phyloP scores from a whole-genome alignment of 2,797 vertebrate species.

The Leptatherina wallacei region DNA sequence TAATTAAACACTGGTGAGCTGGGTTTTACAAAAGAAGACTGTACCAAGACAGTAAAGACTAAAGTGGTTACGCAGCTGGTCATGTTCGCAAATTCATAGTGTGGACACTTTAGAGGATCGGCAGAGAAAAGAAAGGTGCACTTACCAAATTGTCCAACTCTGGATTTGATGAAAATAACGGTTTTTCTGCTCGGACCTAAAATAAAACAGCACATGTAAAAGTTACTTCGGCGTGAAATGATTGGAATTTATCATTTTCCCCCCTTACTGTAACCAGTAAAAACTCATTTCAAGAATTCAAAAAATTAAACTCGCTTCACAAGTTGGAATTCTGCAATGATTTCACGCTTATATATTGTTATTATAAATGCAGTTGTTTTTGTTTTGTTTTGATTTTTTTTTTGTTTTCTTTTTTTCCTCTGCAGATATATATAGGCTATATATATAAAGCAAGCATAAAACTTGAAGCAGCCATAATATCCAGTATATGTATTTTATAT shows the following conservation, averaged over 20 bases:
- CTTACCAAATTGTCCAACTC: constrained; percentile 99
- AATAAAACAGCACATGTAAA: constrained; percentile 73
- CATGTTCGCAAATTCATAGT: constrained; percentile 58
- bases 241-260: constrained; percentile 11
- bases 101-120: constrained; percentile 49
- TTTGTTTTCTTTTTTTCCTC: background rate
- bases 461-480: constrained; percentile 40
- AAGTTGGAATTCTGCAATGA: constrained; percentile 19
- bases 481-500: constrained; percentile 15
- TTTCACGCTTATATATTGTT: constrained; percentile 11
- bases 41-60: constrained; percentile 63
- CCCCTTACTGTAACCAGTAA: constrained; percentile 1
- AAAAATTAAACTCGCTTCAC: background rate
- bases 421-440: no score
- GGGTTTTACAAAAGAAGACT: constrained; percentile 38
- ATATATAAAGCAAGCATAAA: constrained; percentile 5
- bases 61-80: constrained; percentile 50
- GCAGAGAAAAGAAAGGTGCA: constrained; percentile 40
- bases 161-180: constrained; percentile 99
- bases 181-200: constrained; percentile 98
- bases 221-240: constrained; percentile 64
- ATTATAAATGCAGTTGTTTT: constrained; percentile 13
- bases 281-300: constrained; percentile 6
- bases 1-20: constrained; percentile 54
- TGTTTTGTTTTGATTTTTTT: constrained; percentile 9